Base-by-base conservation (phyloP, 1,140 invertebrate species). In the Pectinophora gossypiella region DNA sequence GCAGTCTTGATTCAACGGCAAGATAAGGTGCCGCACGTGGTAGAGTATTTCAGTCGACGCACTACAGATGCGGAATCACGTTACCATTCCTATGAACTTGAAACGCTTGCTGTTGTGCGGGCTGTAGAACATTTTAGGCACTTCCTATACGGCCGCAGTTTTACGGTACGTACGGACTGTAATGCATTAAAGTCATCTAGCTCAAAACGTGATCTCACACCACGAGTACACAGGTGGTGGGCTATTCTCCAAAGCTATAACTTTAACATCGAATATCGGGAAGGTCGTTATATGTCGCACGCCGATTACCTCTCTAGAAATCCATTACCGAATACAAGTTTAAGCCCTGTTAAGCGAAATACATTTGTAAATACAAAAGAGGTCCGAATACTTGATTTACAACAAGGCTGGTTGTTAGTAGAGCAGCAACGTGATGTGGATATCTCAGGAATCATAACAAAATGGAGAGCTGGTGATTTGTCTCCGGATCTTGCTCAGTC, bases 91-190 rank as follows among this genome's bases (percentile, higher is more conserved):
- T 23, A 23, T 10, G 22, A 23, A 10, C 10, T 16, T 5, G 22
- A 23, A 23, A 23, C 22, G 4, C 22, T 23, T 4, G 22, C 22
- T 5, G 22, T 23, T 4, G 22, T 23, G 22, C 4, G 10, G 4
- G 22, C 22, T 23, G 22, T 23, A 23, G 10, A 23, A 10, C 22
- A 23, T 10, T 23, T 23, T 23, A 4, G 22, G 4, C 22, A 23
- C 22, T 72, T 74, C 54, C 38, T 79, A 9, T 45, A 64, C 6
- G 64, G 52, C 15, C 40, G 19, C 6, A 16, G 13, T 7, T 43
- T 43, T 43, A 13, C 13, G 7, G 40, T 43, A 16, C 18, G 48
- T 70, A 15, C 69, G 63, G 54, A 51, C 54, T 36, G 47, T 36
- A 48, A 48, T 15, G 4, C 47, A 15, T 4, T 48, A 12, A 48